Conservation (phyloP, 2,797 vertebrate genomes). For the Limnodromus scolopaceus region DNA sequence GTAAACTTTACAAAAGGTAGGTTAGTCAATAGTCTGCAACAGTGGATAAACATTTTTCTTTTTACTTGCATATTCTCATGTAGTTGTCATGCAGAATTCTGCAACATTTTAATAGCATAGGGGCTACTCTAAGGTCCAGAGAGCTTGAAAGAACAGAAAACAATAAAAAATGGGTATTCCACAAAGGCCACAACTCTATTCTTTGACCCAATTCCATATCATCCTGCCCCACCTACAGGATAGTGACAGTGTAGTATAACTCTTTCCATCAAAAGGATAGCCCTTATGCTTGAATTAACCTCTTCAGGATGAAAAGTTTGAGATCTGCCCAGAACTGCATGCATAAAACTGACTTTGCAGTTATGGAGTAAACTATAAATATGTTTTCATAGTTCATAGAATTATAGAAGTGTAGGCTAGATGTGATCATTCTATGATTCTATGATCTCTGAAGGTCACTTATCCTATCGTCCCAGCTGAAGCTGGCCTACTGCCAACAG, state of each 20-base stretch:
- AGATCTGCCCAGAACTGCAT: background rate
- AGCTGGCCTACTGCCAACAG: background rate
- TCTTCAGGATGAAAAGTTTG: background rate
- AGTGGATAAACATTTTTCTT: background rate
- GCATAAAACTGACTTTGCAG: background rate
- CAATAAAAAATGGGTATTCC: background rate
- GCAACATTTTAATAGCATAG: background rate
- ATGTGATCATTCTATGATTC: background rate
- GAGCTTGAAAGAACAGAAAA: background rate
- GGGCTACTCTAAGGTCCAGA: background rate
- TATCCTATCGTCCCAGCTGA: background rate
- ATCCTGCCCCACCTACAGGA: background rate
- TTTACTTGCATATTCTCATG: background rate
- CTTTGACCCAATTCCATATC: background rate
- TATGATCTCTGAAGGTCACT: background rate
- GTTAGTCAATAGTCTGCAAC: background rate
- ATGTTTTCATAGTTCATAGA: background rate
- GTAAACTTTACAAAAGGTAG: background rate
- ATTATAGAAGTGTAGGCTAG: background rate
- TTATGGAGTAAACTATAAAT: background rate
- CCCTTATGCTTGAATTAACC: background rate
- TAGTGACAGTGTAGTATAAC: background rate
- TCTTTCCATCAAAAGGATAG: background rate
- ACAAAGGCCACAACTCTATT: background rate
- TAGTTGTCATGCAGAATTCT: background rate